A percentile compares a stretch with the other conserved stretches of the same genome.
Evolutionary conservation across 2,888 invertebrate species (phyloP).

Genomic region (Lithophane socia): DNA sequence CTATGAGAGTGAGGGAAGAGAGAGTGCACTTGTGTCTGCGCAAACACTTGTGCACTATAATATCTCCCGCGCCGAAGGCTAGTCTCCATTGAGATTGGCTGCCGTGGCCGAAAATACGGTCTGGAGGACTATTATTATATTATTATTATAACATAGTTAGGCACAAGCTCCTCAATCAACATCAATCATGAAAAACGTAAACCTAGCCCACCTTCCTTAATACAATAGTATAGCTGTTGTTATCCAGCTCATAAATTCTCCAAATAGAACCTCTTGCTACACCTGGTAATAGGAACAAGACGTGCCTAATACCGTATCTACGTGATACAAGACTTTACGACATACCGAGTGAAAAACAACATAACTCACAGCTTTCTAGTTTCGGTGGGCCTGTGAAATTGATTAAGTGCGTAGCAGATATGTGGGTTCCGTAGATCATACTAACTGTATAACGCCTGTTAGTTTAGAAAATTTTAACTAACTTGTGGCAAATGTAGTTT

Average conservation of each 20-base stretch:
- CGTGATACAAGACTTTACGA: conserved; percentile 28
- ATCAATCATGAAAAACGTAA: neutral
- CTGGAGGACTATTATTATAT: no score
- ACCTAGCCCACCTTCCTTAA: neutral
- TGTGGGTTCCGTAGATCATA: conserved; percentile 1
- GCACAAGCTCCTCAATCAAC: neutral
- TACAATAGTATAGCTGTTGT: neutral
- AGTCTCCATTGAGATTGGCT: no score
- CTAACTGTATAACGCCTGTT: no score
- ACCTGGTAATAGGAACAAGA: neutral
- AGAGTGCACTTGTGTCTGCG: no score
- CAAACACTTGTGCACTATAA: no score
- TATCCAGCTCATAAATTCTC: conserved; percentile 20
- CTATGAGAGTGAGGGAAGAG: no score
- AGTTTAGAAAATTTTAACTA: no score
- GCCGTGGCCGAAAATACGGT: no score
- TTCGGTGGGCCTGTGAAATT: neutral
- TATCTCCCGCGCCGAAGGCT: no score
- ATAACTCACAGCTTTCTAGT: conserved; percentile 1
- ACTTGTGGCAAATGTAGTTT: no score
- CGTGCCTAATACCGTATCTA: conserved; percentile 13
- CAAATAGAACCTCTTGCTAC: neutral
- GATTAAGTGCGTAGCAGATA: neutral
- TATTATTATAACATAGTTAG: no score
- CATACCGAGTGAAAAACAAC: conserved; percentile 16